phyloP scores from a whole-genome alignment of 2,113 vertebrate species.

The Crotalus tigris region DNA sequence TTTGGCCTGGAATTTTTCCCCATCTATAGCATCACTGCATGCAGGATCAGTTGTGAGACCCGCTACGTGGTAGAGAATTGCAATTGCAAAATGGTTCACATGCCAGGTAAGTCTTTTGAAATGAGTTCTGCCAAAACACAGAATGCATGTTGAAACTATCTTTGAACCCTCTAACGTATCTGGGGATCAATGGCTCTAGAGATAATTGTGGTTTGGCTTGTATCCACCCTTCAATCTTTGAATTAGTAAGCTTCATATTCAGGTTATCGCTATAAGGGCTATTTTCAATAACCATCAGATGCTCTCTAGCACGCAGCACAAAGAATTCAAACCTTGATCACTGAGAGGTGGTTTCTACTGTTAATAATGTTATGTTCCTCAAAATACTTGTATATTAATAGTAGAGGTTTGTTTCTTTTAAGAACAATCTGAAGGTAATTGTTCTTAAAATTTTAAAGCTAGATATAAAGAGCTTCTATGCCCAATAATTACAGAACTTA shows the following conservation, averaged over 20 bases:
- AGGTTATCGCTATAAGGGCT: not conserved
- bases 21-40: constrained; percentile 94
- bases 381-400: not conserved
- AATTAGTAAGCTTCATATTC: not conserved
- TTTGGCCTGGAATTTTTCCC: constrained; percentile 92
- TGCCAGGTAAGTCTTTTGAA: constrained; percentile 82
- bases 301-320: not conserved
- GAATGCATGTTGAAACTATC: not conserved
- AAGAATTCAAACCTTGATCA: not conserved
- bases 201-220: not conserved
- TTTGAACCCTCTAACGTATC: not conserved
- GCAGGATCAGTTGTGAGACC: constrained; percentile 96
- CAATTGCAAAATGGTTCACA: constrained; percentile 98
- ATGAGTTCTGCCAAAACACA: not conserved
- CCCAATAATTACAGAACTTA: not conserved
- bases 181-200: not conserved
- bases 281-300: not conserved
- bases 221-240: not conserved
- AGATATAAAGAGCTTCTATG: not conserved
- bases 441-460: not conserved
- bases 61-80: constrained; percentile 99
- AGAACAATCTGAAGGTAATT: not conserved
- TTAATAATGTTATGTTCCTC: not conserved
- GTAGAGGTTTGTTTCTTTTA: not conserved
- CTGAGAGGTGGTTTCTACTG: not conserved